These are phyloP conservation scores for Leptopilina drosophilae DNA, from an alignment of 2,888 invertebrate genomes.

Conservation along the genomic window DNA sequence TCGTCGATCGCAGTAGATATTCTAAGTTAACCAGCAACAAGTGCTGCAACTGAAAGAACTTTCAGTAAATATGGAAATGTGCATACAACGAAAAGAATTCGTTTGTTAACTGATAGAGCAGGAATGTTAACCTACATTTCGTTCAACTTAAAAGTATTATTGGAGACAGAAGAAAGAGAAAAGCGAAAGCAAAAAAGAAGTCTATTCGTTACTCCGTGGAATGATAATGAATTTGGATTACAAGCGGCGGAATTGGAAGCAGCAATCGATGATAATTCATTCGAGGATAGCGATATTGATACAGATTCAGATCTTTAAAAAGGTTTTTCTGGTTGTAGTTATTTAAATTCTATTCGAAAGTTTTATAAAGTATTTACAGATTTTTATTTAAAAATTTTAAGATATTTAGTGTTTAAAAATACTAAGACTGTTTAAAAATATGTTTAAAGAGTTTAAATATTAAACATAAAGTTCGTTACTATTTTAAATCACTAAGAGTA, in stretches of 20 bases:
- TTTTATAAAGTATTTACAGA: neutral
- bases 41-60: constrained; percentile 51
- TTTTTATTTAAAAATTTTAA: neutral
- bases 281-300: neutral
- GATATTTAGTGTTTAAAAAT: neutral
- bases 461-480: neutral
- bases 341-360: constrained; percentile 1
- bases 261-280: neutral
- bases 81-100: constrained; percentile 48
- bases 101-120: constrained; percentile 46
- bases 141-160: no score
- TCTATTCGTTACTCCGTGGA: neutral
- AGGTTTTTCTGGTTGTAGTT: no score
- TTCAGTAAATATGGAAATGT: constrained; percentile 53
- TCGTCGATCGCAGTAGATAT: no score
- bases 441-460: constrained; percentile 8
- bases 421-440: constrained; percentile 5
- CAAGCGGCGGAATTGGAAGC: neutral
- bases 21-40: neutral
- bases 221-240: constrained; percentile 6
- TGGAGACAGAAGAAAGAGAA: neutral
- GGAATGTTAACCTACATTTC: constrained; percentile 43
- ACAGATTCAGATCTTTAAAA: no score
- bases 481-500: neutral
- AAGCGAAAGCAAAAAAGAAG: constrained; percentile 39